These are phyloP conservation scores for Perognathus longimembris DNA, from an alignment of 2,113 vertebrate species.

Conservation along the genomic window DNA sequence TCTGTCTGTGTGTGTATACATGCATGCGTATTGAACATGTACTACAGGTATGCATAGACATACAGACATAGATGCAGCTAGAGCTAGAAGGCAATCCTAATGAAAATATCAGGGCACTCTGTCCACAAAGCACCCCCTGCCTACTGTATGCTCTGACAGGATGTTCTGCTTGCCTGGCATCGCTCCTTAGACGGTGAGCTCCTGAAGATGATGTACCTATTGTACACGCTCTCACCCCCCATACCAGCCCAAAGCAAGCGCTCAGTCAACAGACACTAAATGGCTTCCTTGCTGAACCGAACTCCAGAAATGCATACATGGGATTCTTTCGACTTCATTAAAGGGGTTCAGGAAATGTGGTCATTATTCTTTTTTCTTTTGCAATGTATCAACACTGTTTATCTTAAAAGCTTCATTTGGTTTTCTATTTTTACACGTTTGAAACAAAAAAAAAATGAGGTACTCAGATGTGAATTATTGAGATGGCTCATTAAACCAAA, in stretches of 20 bases:
- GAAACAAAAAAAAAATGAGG: conserved; percentile 22
- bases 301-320: not conserved
- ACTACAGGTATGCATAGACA: no score
- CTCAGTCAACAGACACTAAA: not conserved
- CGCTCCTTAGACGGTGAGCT: not conserved
- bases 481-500: not conserved
- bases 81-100: not conserved
- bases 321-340: not conserved
- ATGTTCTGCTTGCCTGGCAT: not conserved
- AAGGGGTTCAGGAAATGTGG: not conserved
- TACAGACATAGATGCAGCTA: no score
- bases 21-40: no score
- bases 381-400: not conserved
- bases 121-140: not conserved
- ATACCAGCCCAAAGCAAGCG: not conserved
- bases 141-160: not conserved
- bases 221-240: not conserved
- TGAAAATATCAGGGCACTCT: not conserved
- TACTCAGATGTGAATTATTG: conserved; percentile 13
- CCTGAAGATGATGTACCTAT: not conserved
- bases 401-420: not conserved
- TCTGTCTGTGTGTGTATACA: no score
- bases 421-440: conserved; percentile 8
- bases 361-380: not conserved
- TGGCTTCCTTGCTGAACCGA: conserved; percentile 15